Evolutionary conservation across 2,797 vertebrate genomes (phyloP), one percentile per base, ranked within the genome.

Genomic region (Tragelaphus eurycerus): DNA sequence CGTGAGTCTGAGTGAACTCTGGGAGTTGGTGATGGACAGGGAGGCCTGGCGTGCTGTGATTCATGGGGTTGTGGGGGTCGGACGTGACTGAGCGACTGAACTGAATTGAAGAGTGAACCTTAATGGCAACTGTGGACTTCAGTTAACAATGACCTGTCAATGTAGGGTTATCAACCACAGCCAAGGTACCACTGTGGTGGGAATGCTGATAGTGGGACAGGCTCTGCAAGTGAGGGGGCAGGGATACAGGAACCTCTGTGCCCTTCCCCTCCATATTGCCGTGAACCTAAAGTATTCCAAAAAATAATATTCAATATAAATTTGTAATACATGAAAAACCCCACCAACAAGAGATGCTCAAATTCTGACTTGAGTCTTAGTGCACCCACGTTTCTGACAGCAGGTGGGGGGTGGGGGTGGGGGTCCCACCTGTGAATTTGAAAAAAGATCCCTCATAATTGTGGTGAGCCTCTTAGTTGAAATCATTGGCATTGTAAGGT

Each of bases 391-490:
- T 11, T 27, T 9, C 15, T 15, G 23, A 27, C 7, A 57, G 27
- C 15, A 17, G 31, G 10, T 4, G 0, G 4, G 74, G 25, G 43
- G 25, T 25, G 1, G 71, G 71, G 71, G 15, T 11, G 15, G 19
- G 11, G 23, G 38, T 59, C 83, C 74, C 38, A 25, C 43, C 29
- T 48, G 1, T 81, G 9, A 17, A 76, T 81, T 76, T 89, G 34
- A 17, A 19, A 96, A 89, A 95, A 16, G 9, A 25, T 4, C 6
- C 60, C 14, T 43, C 7, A 1, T 19, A 34, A 27, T 85, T 90
- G 38, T 85, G n/a, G 43, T 57, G 29, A 64, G 6, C 8, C 64
- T 15, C 1, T 25, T 71, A 25, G 25, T 34, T 82, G 11, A 83
- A 81, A 89, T 81, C 50, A 15, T 1, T 88, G 38, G 16, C 13